Base-by-base conservation (phyloP, 1,140 invertebrate genomes). In the Mizuhopecten yessoensis region DNA sequence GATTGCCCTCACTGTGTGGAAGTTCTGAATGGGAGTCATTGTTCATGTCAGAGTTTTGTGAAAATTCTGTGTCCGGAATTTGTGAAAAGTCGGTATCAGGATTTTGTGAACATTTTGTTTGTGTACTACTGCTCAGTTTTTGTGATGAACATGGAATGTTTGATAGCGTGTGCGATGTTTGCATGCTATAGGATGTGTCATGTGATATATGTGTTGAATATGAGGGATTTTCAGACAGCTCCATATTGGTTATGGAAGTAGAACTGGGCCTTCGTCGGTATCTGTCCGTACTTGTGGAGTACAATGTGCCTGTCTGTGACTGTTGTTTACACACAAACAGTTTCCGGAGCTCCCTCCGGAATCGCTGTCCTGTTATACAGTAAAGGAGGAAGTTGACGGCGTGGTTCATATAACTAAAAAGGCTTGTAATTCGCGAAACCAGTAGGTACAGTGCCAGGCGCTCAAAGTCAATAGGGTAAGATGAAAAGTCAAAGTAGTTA, bases 311-410 rank as follows among this genome's bases (percentile, higher is more conserved):
- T 57, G 45, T 20, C 20, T 57, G 45, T 3, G 45, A 57, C 17
- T 7, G 45, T 57, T 9, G 45, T 57, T 57, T 57, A 91, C 91
- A 87, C 23, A 13, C 86, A 23, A 94, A 93, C 33, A 94, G 96
- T 97, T 97, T 89, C 45, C 92, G 91, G n/a, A 95, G 45, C 88
- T 94, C 93, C 87, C 92, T 91, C 0, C 95, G 86, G 90, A 96
- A 96, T 89, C 92, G 93, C 20, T 92, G 90, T 34, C 95, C 95
- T 87, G 89, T 94, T 15, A 96, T 87, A 87, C 94, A 94, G 91
- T 96, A 96, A 9, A 96, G 91, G 34, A 96, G 93, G 91, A 96
- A 96, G 86, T 96, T 96, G 15, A 95, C 93, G 39, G 93, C 91
- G 92, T 96, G 95, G 91, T 95, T 96, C 33, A 92, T 90, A 93